phyloP scores from a whole-genome alignment of 1,140 invertebrate genomes.

The Brachionus paranguensis region DNA sequence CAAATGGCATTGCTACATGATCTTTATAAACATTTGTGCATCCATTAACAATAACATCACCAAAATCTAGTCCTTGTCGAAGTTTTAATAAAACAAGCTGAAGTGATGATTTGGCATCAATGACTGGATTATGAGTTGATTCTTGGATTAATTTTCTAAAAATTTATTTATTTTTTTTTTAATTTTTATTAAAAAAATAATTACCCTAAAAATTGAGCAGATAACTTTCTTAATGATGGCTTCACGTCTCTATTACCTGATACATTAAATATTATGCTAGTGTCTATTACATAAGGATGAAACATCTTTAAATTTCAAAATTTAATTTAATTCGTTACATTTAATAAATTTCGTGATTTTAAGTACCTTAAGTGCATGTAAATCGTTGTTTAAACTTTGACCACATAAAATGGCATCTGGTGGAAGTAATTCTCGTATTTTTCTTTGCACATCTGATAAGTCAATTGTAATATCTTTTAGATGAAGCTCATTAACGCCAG shows the following conservation, averaged over 20 bases:
- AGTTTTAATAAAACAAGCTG: conserved; percentile 13
- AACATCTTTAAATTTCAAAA: conserved; percentile 29
- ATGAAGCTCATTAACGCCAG: background rate
- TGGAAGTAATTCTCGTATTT: background rate
- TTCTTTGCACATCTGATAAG: background rate
- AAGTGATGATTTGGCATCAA: conserved; percentile 27
- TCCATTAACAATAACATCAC: conserved; percentile 34
- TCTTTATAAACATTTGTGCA: conserved; percentile 17
- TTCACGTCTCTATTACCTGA: conserved; percentile 19
- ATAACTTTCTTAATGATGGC: conserved; percentile 11
- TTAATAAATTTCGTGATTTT: background rate
- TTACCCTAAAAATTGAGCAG: conserved; percentile 38
- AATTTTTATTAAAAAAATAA: background rate
- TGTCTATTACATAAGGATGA: conserved; percentile 40
- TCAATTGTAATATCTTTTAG: background rate
- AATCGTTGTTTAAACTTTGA: conserved; percentile 36
- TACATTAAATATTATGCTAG: conserved; percentile 32
- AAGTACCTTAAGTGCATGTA: conserved; percentile 32
- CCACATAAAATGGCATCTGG: conserved; percentile 32
- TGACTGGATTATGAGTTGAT: background rate
- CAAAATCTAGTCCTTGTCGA: conserved; percentile 30
- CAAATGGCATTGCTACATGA: background rate
- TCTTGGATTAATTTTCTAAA: conserved; percentile 40
- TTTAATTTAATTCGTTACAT: too few species aligned
- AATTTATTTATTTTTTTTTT: background rate